Evolutionary conservation across 2,888 invertebrate genomes (phyloP), one percentile per base, ranked within the genome.

Genomic region (Copidosoma aretas): DNA sequence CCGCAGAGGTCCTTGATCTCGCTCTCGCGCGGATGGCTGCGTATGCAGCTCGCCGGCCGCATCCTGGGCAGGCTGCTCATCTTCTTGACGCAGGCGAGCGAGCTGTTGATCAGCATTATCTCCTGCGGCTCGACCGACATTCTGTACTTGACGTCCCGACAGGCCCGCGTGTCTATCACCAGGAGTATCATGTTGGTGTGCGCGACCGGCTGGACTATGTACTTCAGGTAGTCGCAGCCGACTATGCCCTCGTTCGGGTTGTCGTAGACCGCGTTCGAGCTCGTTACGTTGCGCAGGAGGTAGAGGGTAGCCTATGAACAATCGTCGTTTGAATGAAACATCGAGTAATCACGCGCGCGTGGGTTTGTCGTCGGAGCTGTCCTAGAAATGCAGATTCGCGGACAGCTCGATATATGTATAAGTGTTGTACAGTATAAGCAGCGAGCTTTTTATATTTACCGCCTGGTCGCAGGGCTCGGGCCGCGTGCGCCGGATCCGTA

Each of bases 381-480:
- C n/a, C n/a, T n/a, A n/a, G n/a, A n/a, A n/a, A n/a, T n/a, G n/a
- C n/a, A n/a, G n/a, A n/a, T n/a, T n/a, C n/a, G n/a, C n/a, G n/a
- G n/a, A n/a, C n/a, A n/a, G n/a, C n/a, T n/a, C n/a, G n/a, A n/a
- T n/a, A n/a, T n/a, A n/a, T n/a, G n/a, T n/a, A n/a, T n/a, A n/a
- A n/a, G n/a, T n/a, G n/a, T n/a, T n/a, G n/a, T n/a, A n/a, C n/a
- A n/a, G n/a, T n/a, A n/a, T n/a, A n/a, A n/a, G n/a, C n/a, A n/a
- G 22, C n/a, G 19, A 22, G 10, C 25, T 1, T 22, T 49, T 10
- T 52, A 1, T 60, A 46, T 12, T 46, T 46, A 87, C 86, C 81
- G 93, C 90, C 81, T 93, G 88, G 82, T 95, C 95, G 81, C 95
- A 96, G 5, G 94, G 92, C 66, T 93, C 91, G 0, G 93, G 93